Base-by-base conservation (phyloP, 2,888 invertebrate species). In the Pristionchus arcanus region DNA sequence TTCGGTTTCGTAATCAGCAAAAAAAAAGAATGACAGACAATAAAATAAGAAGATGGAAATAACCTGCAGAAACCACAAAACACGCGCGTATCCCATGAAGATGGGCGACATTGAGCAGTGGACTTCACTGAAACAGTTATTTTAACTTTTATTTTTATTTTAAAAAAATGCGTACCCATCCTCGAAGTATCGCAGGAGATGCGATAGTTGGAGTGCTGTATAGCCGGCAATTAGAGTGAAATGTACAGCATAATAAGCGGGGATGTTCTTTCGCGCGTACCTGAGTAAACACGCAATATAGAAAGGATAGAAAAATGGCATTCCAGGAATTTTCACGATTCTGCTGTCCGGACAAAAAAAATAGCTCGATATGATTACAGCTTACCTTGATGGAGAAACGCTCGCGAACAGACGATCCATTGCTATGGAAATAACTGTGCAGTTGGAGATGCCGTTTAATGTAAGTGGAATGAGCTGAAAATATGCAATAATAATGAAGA, bases 61-160 rank as follows among this genome's bases (percentile, higher is more conserved):
- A 34, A 34, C 71, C 34, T 81, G 81, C 9, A 81, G 81, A 16
- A 81, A 42, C 81, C 81, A 81, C 15, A 81, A 53, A 16, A 81
- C 49, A 13, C 81, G 81, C 11, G 81, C 49, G 49, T 19, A 42
- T 2, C 81, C 81, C 81, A 81, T 81, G 81, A 81, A 81, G 81
- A 81, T 81, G 25, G 81, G 81, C 0, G 81, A 81, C 81, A 81
- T 81, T 28, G 81, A 53, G 81, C 81, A 81, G 81, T 81, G 28
- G 15, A 81, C 81, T 49, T 81, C 49, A 16, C 81, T 81, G 49
- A 2, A 81, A 42, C n/a, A 42, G 25, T 21, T 77, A 25, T 42
- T 19, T 31, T 68, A 25, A 2, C 25, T 2, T 37, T 25, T 77
- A 15, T 19, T 71, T 31, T 19, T 34, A 9, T 31, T 21, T 13